phyloP scores from a whole-genome alignment of 2,888 invertebrate species.

The Pyrochroa serraticornis region DNA sequence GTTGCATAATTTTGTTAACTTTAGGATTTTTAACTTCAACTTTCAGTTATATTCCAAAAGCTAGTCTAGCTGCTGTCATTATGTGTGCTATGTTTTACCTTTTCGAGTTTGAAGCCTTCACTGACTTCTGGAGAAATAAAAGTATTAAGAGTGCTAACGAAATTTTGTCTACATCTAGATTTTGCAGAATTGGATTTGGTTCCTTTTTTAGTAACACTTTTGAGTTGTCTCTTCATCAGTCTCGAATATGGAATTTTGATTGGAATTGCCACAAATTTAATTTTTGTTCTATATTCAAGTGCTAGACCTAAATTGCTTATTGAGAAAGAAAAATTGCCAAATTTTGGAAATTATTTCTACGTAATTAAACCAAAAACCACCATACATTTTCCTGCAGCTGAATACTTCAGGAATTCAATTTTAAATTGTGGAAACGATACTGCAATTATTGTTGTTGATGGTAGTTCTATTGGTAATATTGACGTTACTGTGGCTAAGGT shows the following conservation, averaged over 20 bases:
- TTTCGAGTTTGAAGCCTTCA: slow-evolving; percentile 73
- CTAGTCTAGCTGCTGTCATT: slow-evolving; percentile 85
- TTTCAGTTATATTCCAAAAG: slow-evolving; percentile 85
- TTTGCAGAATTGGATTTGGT: slow-evolving; percentile 64
- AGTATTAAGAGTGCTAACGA: too few species aligned
- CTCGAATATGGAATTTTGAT: slow-evolving; percentile 69
- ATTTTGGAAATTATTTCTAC: slow-evolving; percentile 44
- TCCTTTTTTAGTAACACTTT: slow-evolving; percentile 63
- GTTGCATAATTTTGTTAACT: slow-evolving; percentile 76
- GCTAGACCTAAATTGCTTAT: slow-evolving; percentile 59
- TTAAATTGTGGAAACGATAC: slow-evolving; percentile 46
- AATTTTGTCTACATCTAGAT: slow-evolving; percentile 18
- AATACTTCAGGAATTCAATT: slow-evolving; percentile 66
- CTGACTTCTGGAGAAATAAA: slow-evolving; percentile 78
- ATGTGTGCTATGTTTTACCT: slow-evolving; percentile 87
- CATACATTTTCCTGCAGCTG: slow-evolving; percentile 81
- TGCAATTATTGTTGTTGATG: slow-evolving; percentile 56
- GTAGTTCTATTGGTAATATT: slow-evolving; percentile 62
- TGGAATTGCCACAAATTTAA: slow-evolving; percentile 62
- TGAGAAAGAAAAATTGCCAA: slow-evolving; percentile 49
- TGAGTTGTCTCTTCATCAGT: slow-evolving; percentile 65
- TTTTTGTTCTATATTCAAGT: slow-evolving; percentile 61
- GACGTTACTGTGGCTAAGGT: slow-evolving; percentile 69
- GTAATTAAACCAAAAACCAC: slow-evolving; percentile 73
- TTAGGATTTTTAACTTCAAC: slow-evolving; percentile 79